Percentiles rank a stretch among this genome's conserved stretches.
These are phyloP conservation scores for Ochropleura leucogaster DNA, from an alignment of 2,888 invertebrate genomes.

Conservation along the genomic window DNA sequence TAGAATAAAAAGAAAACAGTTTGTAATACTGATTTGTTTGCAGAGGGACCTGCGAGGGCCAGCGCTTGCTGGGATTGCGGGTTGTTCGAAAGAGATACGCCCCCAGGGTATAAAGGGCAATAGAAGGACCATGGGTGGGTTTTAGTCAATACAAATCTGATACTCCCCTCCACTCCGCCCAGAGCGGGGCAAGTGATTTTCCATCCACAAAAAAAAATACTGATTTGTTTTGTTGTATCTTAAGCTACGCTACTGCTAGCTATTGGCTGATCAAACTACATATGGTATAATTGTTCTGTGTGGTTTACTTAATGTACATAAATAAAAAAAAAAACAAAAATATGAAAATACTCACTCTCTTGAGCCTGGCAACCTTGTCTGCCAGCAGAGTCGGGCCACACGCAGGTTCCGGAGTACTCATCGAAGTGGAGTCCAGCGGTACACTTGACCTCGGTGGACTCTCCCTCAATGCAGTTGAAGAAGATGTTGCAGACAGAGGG, in stretches of 20 bases:
- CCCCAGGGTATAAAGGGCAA: no score
- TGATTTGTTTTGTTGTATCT: background rate
- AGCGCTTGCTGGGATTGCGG: no score
- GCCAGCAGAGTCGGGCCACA: conserved; percentile 96
- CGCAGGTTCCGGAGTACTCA: conserved; percentile 96
- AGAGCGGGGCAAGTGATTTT: no score
- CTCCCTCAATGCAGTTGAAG: conserved; percentile 97
- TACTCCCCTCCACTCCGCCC: no score
- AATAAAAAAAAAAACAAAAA: background rate
- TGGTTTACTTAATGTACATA: no score
- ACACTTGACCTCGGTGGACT: conserved; percentile 94
- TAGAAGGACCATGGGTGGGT: no score
- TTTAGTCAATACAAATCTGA: no score
- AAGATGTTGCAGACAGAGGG: conserved; percentile 95
- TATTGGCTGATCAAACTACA: no score
- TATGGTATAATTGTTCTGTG: no score
- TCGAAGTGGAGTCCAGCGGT: conserved; percentile 97
- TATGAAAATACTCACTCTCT: conserved; percentile 85
- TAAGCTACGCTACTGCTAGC: background rate
- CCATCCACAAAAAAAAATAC: no score
- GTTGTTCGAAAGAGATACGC: no score
- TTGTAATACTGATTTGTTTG: background rate
- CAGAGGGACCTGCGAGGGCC: no score
- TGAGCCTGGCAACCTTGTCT: conserved; percentile 93
- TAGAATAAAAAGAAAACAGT: background rate